A percentile compares a stretch with the other conserved stretches of the same genome.
phyloP scores from a whole-genome alignment of 2,888 invertebrate genomes.

The Parnassius mnemosyne region DNA sequence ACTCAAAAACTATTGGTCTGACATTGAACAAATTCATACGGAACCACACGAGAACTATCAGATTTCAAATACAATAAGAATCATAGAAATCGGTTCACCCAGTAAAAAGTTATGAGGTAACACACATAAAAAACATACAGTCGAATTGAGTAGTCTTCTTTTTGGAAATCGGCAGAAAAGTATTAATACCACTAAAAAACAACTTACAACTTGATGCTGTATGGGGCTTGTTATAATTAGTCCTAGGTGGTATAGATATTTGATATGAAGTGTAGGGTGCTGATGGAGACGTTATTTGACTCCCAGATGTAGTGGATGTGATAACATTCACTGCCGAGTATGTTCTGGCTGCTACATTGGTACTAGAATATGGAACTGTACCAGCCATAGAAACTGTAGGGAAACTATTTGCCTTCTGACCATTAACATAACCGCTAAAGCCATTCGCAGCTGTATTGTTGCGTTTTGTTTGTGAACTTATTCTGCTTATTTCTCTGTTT shows the following conservation, averaged over 20 bases:
- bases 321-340: not conserved
- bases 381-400: conserved; percentile 2
- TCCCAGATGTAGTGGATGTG: not conserved
- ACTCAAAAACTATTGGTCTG: too few relatives aligned
- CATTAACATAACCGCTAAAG: conserved; percentile 15
- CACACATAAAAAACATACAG: too few relatives aligned
- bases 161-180: too few relatives aligned
- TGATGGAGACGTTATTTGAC: conserved; percentile 1
- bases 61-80: too few relatives aligned
- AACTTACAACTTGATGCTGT: conserved; percentile 16
- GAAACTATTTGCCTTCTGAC: too few relatives aligned
- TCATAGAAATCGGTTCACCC: too few relatives aligned
- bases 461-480: not conserved
- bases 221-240: conserved; percentile 13
- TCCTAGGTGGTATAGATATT: conserved; percentile 17
- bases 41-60: too few relatives aligned
- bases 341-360: conserved; percentile 1
- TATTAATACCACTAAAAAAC: not conserved
- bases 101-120: too few relatives aligned
- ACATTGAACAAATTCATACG: too few relatives aligned
- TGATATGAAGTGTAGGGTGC: conserved; percentile 20
- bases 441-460: conserved; percentile 11
- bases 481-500: conserved; percentile 9
- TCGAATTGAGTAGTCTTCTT: too few relatives aligned
- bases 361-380: conserved; percentile 5